Conservation (phyloP, 2,888 invertebrate genomes). For the Melinaea menophilus region DNA sequence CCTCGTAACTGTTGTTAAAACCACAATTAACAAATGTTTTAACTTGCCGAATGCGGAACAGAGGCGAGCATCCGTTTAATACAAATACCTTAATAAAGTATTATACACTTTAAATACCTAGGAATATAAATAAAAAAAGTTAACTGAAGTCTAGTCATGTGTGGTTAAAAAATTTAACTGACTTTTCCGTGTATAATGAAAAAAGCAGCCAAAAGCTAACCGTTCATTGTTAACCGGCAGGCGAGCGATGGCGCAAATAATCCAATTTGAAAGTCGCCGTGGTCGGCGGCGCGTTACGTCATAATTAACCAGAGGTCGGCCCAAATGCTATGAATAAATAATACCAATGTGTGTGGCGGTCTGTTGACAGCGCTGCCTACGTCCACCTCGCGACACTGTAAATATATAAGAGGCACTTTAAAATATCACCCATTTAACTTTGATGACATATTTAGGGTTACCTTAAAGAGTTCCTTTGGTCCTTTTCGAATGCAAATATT, state of each 20-base stretch:
- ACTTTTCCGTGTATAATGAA: conserved; percentile 4
- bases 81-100: background rate
- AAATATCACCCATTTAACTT: too few species aligned
- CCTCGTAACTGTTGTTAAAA: conserved; percentile 12
- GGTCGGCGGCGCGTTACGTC: conserved; percentile 38
- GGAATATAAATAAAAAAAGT: too few species aligned
- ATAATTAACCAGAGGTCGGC: conserved; percentile 60
- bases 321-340: conserved; percentile 60
- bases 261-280: conserved; percentile 62
- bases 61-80: background rate
- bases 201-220: conserved; percentile 6
- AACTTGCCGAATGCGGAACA: background rate
- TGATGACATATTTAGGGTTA: too few species aligned
- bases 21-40: conserved; percentile 2
- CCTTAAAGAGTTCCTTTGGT: too few species aligned
- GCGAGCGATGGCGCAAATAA: conserved; percentile 49
- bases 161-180: conserved; percentile 3
- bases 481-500: too few species aligned
- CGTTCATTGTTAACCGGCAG: conserved; percentile 23
- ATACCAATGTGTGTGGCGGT: conserved; percentile 38
- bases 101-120: too few species aligned
- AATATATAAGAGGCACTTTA: background rate
- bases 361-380: conserved; percentile 28
- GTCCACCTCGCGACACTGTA: conserved; percentile 4
- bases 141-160: too few species aligned